phyloP scores from a whole-genome alignment of 1,140 invertebrate genomes.

The Amphibalanus amphitrite region DNA sequence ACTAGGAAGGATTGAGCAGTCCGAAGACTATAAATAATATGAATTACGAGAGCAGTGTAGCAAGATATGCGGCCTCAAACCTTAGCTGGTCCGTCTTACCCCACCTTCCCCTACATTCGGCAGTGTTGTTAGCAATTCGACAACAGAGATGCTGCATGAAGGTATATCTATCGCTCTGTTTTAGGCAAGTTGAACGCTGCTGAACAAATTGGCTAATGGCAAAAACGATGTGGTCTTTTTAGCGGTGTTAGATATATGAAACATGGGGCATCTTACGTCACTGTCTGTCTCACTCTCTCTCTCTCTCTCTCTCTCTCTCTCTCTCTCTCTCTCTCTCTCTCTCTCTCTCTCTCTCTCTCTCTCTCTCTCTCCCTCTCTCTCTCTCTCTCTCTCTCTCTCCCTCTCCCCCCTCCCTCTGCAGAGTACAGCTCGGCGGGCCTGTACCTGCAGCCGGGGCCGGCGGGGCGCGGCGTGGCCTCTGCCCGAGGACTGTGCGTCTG shows the following conservation, averaged over 20 bases:
- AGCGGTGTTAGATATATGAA: too few relatives aligned
- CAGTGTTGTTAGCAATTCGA: too few relatives aligned
- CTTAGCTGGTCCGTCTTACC: too few relatives aligned
- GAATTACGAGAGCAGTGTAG: too few relatives aligned
- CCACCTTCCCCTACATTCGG: not conserved
- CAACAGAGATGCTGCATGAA: too few relatives aligned
- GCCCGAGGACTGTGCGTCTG: constrained; percentile 11
- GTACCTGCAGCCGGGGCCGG: too few relatives aligned
- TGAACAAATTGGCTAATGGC: not conserved
- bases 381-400: not conserved
- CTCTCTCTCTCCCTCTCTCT: not conserved
- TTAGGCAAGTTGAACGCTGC: not conserved
- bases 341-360: not conserved
- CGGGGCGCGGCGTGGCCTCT: not conserved
- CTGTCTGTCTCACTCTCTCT: not conserved
- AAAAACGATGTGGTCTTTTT: too few relatives aligned
- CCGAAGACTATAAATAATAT: not conserved
- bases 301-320: not conserved
- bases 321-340: constrained; percentile 3
- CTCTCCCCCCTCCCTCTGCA: constrained; percentile 20
- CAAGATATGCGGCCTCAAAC: too few relatives aligned
- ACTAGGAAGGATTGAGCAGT: too few relatives aligned
- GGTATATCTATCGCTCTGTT: too few relatives aligned
- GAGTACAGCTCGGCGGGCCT: constrained; percentile 19
- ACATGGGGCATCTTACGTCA: not conserved